Conservation (phyloP, 2,797 vertebrate species). For the Macropodus opercularis region DNA sequence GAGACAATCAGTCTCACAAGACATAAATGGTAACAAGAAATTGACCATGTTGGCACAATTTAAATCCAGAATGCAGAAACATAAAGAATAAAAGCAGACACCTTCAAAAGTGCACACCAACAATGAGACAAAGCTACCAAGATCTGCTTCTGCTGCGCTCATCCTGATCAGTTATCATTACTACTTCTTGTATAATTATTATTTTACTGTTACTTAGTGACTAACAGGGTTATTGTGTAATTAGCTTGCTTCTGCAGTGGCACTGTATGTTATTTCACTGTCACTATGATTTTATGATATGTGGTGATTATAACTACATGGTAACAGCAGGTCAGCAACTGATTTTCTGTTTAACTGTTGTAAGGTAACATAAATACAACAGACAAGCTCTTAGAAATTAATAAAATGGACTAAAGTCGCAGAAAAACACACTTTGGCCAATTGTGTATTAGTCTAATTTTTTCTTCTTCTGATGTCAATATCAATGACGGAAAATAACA, state of each 20-base stretch:
- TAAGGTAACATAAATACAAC: background rate
- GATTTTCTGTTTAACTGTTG: background rate
- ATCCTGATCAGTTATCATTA: slow-evolving; percentile 18
- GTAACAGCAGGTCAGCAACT: background rate
- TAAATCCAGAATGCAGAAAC: no score
- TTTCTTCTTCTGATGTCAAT: no score
- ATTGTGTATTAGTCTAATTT: no score
- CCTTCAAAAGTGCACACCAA: slow-evolving; percentile 2
- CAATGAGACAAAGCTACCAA: slow-evolving; percentile 5
- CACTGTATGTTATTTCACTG: slow-evolving; percentile 20
- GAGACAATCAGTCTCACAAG: no score
- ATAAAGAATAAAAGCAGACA: background rate
- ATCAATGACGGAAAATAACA: no score
- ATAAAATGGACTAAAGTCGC: background rate
- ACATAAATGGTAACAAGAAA: no score
- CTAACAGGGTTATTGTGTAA: slow-evolving; percentile 6
- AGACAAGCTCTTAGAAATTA: background rate
- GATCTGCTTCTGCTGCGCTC: background rate
- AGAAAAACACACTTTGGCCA: no score
- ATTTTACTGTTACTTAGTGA: slow-evolving; percentile 7
- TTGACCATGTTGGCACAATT: no score
- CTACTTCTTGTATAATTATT: slow-evolving; percentile 17
- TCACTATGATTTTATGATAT: slow-evolving; percentile 21
- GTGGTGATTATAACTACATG: slow-evolving; percentile 1
- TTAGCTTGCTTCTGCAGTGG: slow-evolving; percentile 22